Evolutionary conservation across 2,797 vertebrate species (phyloP), one percentile per base, ranked within the genome.

Genomic region (Pangasius sanitwongsei): DNA sequence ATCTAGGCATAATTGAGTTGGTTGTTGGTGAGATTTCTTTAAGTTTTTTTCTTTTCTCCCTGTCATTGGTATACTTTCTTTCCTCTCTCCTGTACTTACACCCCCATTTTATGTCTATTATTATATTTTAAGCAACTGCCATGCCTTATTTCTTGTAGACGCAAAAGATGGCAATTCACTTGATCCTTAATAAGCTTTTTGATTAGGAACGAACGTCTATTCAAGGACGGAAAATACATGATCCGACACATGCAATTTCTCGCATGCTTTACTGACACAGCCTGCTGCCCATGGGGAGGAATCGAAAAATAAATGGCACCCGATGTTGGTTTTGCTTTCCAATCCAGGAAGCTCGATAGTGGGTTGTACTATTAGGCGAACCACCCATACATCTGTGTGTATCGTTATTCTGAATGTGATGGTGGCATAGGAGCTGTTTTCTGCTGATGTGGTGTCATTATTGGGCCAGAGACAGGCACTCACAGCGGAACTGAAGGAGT

Each of bases 371-470:
- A 86, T 89, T 89, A 74, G 69, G 89, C 16, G 50, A 61, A 63
- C 61, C 88, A 87, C 90, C 91, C 55, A 55, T 85, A 92, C 92
- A 92, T 94, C 91, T 93, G 92, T 86, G 88, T 57, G 87, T 90
- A 91, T 93, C 92, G 90, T 94, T 91, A 91, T 93, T 92, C 88
- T 88, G 90, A 94, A 91, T 86, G 87, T 92, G 90, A 93, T 87
- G 90, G 86, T 86, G 90, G 31, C 67, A 87, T 70, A 69, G 89
- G 81, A 57, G 87, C 77, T 87, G 90, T 93, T 93, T 92, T 81
- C 92, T 89, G 86, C 87, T 86, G 63, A 61, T 91, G 83, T 53
- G 15, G 80, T 90, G 85, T 89, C 91, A 89, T 93, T 93, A 90
- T 86, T 41, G 83, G 90, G 61, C 87, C 88, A 75, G 65, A 90